Base-by-base conservation (phyloP, 2,888 invertebrate genomes). In the Cataglyphis altisquamis region DNA sequence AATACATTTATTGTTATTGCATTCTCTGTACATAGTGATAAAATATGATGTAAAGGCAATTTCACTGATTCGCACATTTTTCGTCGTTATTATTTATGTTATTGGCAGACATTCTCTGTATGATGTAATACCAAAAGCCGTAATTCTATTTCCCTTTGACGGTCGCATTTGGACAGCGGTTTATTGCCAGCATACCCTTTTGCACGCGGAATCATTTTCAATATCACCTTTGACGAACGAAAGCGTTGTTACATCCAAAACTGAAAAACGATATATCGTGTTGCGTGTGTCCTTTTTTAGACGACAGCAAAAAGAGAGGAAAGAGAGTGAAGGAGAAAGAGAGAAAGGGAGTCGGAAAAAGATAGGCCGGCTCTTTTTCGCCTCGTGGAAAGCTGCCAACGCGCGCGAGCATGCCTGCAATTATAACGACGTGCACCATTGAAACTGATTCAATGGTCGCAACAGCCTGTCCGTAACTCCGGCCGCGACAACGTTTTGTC, bases 401-500 rank as follows among this genome's bases (percentile, higher is more conserved):
- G 72, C 74, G 82, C 63, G 36, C 55, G 77, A 45, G 52, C 52
- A 52, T 68, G 86, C 80, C 66, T 82, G 88, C 78, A 78, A 86
- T 82, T 82, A 80, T 74, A 63, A 75, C 52, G 52, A 9, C 18
- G 73, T 63, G 81, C 81, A 64, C 39, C 63, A 82, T 88, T 62
- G 86, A 67, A 88, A 86, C 82, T 84, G 84, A 88, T 88, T 80
- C 77, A 55, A 78, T 48, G 48, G 39, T 25, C 80, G 64, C 84
- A 82, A 84, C 82, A 82, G 85, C 74, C 82, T 68, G 66, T 70
- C 18, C 82, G 83, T 55, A 89, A 89, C 82, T 89, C 21, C 80
- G 64, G n/a, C 48, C 52, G 45, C 15, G 15, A 45, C 45, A 45
- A 45, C 45, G 52, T 52, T 52, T 52, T 80, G 83, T 67, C 84